phyloP scores from a whole-genome alignment of 2,113 vertebrate genomes.

The Eulacestoma nigropectus region DNA sequence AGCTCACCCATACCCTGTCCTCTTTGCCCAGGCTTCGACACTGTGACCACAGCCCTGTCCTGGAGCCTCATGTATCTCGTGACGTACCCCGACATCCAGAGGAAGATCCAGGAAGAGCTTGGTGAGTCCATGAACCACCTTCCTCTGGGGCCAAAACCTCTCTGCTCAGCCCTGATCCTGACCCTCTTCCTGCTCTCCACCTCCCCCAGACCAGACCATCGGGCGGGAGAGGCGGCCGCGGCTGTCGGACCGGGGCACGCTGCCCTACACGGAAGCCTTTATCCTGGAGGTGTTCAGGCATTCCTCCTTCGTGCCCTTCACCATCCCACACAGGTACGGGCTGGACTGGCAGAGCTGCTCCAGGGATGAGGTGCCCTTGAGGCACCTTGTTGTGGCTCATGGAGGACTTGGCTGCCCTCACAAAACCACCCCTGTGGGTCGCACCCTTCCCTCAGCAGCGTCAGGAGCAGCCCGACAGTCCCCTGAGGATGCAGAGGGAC shows the following conservation, averaged over 20 bases:
- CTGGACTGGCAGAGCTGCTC: not conserved
- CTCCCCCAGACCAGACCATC: constrained; percentile 74
- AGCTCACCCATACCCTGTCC: not conserved
- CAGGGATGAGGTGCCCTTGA: not conserved
- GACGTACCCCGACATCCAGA: constrained; percentile 78
- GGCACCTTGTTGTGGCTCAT: rapidly evolving
- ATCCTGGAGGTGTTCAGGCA: constrained; percentile 89
- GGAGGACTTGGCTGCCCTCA: not conserved
- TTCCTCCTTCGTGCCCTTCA: constrained; percentile 87
- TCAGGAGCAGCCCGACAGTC: not conserved
- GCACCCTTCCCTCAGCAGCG: not conserved
- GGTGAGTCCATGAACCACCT: constrained; percentile 63
- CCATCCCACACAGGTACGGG: constrained; percentile 87
- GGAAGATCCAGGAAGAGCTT: constrained; percentile 82
- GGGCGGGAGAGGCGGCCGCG: constrained; percentile 73
- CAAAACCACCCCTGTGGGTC: not conserved
- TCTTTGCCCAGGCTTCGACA: constrained; percentile 81
- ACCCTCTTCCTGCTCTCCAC: not conserved
- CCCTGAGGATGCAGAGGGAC: not conserved
- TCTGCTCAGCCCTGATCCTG: not conserved
- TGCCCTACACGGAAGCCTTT: constrained; percentile 86
- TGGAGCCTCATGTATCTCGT: constrained; percentile 87
- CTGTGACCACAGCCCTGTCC: constrained; percentile 77
- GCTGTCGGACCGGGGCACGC: constrained; percentile 73
- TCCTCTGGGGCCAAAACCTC: rapidly evolving